These are phyloP conservation scores for Eupithecia exiguata DNA, from an alignment of 2,888 invertebrate species.

Conservation along the genomic window DNA sequence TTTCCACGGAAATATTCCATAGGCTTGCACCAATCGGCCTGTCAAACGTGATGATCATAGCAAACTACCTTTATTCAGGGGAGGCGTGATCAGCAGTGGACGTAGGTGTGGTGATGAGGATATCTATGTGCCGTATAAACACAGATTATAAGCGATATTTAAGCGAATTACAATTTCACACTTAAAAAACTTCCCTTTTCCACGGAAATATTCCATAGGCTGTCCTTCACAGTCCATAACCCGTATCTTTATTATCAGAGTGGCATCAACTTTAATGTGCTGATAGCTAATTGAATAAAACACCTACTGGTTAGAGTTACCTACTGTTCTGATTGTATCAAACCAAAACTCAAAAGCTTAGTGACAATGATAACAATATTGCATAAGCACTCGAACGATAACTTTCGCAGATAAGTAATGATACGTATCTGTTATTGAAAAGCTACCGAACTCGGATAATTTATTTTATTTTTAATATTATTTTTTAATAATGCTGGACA, in stretches of 20 bases:
- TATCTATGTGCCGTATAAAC: not conserved
- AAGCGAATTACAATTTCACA: too few relatives aligned
- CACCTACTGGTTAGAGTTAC: not conserved
- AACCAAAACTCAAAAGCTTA: not conserved
- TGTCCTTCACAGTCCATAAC: not conserved
- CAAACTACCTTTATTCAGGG: too few relatives aligned
- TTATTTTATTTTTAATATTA: too few relatives aligned
- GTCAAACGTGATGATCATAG: too few relatives aligned
- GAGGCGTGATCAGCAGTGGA: not conserved
- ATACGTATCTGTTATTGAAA: not conserved
- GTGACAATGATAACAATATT: not conserved
- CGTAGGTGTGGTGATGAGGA: not conserved
- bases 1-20: not conserved
- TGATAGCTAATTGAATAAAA: constrained; percentile 28
- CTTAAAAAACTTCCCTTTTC: not conserved
- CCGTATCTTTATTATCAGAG: constrained; percentile 4
- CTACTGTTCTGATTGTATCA: not conserved
- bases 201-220: not conserved
- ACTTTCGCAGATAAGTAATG: not conserved
- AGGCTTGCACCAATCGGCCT: too few relatives aligned
- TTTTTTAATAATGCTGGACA: not conserved
- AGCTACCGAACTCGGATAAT: not conserved
- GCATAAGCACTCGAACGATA: not conserved
- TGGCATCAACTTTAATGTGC: constrained; percentile 16
- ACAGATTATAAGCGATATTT: not conserved